A percentile compares a stretch with the other conserved stretches of the same genome.
These are phyloP conservation scores for Dufourea novaeangliae DNA, from an alignment of 1,140 invertebrate species.

Conservation along the genomic window DNA sequence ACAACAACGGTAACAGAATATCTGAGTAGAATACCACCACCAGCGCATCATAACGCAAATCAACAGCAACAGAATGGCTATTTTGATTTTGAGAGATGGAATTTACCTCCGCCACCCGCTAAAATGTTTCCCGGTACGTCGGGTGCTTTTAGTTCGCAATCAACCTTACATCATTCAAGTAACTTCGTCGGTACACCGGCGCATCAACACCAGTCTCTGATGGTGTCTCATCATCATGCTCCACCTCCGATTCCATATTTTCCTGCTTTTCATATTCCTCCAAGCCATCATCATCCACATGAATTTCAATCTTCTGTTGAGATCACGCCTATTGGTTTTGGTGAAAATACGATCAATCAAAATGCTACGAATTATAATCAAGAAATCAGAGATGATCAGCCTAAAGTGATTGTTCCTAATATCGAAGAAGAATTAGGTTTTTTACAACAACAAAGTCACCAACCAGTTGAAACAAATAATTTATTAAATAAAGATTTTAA, in stretches of 20 bases:
- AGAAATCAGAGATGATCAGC: slow-evolving; percentile 84
- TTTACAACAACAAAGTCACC: slow-evolving; percentile 80
- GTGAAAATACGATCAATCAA: slow-evolving; percentile 66
- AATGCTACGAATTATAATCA: slow-evolving; percentile 63
- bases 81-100: slow-evolving; percentile 89
- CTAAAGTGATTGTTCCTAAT: slow-evolving; percentile 91
- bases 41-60: slow-evolving; percentile 86
- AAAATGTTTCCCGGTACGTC: slow-evolving; percentile 85
- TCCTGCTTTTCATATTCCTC: slow-evolving; percentile 85
- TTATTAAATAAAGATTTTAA: slow-evolving; percentile 75
- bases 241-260: slow-evolving; percentile 85
- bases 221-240: slow-evolving; percentile 85
- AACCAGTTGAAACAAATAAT: slow-evolving; percentile 51
- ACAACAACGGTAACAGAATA: slow-evolving; percentile 82
- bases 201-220: slow-evolving; percentile 85
- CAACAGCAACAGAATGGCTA: slow-evolving; percentile 84
- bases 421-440: slow-evolving; percentile 92
- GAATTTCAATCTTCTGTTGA: slow-evolving; percentile 87
- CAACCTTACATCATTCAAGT: slow-evolving; percentile 80
- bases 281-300: slow-evolving; percentile 81
- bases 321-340: slow-evolving; percentile 82
- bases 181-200: slow-evolving; percentile 80
- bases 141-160: slow-evolving; percentile 82
- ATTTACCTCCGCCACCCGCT: slow-evolving; percentile 84
- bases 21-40: slow-evolving; percentile 85